phyloP scores from a whole-genome alignment of 2,888 invertebrate species.

The Drosophila lacicola region DNA sequence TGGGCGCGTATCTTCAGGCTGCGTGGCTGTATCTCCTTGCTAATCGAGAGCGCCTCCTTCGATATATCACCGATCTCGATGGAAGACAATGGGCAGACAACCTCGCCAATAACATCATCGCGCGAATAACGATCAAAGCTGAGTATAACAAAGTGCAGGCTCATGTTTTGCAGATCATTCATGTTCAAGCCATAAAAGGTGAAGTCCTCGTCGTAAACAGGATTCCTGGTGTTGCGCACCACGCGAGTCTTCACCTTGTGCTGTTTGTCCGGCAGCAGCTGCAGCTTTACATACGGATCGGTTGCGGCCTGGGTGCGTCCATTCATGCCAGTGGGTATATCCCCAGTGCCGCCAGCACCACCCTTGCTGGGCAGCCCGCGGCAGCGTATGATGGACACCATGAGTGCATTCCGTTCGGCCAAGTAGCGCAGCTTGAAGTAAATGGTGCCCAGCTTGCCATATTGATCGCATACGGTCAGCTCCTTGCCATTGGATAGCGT shows the following conservation, averaged over 20 bases:
- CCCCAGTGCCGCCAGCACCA: conserved; percentile 87
- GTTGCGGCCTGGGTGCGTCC: conserved; percentile 85
- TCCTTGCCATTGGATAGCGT: conserved; percentile 83
- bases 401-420: conserved; percentile 94
- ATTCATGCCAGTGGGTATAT: conserved; percentile 84
- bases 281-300: conserved; percentile 99
- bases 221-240: conserved; percentile 97
- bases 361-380: conserved; percentile 91
- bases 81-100: conserved; percentile 92
- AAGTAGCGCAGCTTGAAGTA: conserved; percentile 96
- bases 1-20: conserved; percentile 97
- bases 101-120: conserved; percentile 99
- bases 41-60: conserved; percentile 92
- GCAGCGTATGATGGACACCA: conserved; percentile 96
- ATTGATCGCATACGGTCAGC: conserved; percentile 82
- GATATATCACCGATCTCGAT: conserved; percentile 89
- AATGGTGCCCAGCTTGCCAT: conserved; percentile 92
- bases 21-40: conserved; percentile 96
- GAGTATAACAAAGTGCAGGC: conserved; percentile 96
- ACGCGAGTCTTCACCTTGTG: conserved; percentile 99
- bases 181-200: conserved; percentile 98
- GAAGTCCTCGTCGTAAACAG: conserved; percentile 99
- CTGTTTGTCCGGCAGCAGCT: conserved; percentile 98
- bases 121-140: conserved; percentile 99
- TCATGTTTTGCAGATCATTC: conserved; percentile 94